Conservation (phyloP, 1,140 invertebrate genomes). For the Rhynchophorus ferrugineus region DNA sequence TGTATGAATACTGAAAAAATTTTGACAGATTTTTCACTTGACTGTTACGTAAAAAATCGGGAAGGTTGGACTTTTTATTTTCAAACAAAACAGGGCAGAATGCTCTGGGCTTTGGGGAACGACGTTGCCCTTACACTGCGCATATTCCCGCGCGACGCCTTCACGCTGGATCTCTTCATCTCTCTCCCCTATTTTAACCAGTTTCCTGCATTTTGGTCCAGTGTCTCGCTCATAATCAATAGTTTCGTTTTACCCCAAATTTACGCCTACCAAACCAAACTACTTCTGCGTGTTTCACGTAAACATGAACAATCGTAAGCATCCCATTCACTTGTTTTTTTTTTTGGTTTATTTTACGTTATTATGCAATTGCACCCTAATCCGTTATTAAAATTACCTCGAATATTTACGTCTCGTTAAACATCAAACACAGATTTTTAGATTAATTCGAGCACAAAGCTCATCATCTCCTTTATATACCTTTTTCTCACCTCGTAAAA, state of each 20-base stretch:
- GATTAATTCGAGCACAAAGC: too few species aligned
- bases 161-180: slow-evolving; percentile 8
- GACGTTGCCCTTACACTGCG: slow-evolving; percentile 13
- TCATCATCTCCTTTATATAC: neutral
- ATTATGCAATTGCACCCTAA: neutral
- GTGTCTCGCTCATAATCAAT: slow-evolving; percentile 22
- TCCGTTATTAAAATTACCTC: neutral
- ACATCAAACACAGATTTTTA: too few species aligned
- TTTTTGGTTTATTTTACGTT: neutral
- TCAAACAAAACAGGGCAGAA: slow-evolving; percentile 13
- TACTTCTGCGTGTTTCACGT: neutral
- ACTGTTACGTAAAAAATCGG: slow-evolving; percentile 9
- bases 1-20: slow-evolving; percentile 35
- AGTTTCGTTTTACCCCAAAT: slow-evolving; percentile 6
- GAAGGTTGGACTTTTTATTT: slow-evolving; percentile 7
- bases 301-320: slow-evolving; percentile 13
- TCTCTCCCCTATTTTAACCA: slow-evolving; percentile 19
- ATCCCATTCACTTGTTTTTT: too few species aligned
- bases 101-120: slow-evolving; percentile 11
- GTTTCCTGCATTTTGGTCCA: slow-evolving; percentile 22
- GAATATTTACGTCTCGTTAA: too few species aligned
- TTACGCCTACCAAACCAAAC: neutral
- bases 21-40: slow-evolving; percentile 32
- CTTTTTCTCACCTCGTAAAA: neutral
- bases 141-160: slow-evolving; percentile 14